Evolutionary conservation across 1,140 invertebrate species (phyloP).

Genomic region (Daktulosphaira vitifoliae): DNA sequence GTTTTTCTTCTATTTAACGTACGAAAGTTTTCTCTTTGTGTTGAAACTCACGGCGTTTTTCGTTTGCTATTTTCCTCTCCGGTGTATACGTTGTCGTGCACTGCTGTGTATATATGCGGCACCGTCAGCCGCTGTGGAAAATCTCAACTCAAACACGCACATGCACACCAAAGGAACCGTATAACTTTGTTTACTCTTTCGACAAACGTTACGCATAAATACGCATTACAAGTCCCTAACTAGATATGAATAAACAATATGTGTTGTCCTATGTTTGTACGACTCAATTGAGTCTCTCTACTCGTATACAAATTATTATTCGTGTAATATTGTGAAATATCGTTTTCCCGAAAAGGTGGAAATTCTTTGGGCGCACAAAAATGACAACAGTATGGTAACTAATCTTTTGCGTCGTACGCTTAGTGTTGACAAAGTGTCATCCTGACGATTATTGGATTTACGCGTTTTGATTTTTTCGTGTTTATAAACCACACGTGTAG

Average conservation of each 20-base stretch:
- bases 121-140: neutral
- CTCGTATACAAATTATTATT: neutral
- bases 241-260: conserved; percentile 26
- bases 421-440: too few species aligned
- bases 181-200: conserved; percentile 2
- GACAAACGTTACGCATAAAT: conserved; percentile 20
- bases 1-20: neutral
- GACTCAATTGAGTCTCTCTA: neutral
- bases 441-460: too few species aligned
- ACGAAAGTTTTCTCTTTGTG: conserved; percentile 23
- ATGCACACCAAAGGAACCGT: conserved; percentile 7
- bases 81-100: too few species aligned
- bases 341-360: too few species aligned
- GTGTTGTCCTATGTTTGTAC: neutral
- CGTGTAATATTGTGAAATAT: neutral
- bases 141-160: conserved; percentile 11
- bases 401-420: too few species aligned
- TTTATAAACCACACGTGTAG: too few species aligned
- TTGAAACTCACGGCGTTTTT: neutral
- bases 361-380: too few species aligned
- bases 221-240: conserved; percentile 21
- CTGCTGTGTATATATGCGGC: neutral
- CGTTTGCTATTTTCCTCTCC: neutral
- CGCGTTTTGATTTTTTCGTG: too few species aligned
- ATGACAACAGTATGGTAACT: too few species aligned